Conservation (phyloP, 2,888 invertebrate species). For the Ichneumoninae sp. region DNA sequence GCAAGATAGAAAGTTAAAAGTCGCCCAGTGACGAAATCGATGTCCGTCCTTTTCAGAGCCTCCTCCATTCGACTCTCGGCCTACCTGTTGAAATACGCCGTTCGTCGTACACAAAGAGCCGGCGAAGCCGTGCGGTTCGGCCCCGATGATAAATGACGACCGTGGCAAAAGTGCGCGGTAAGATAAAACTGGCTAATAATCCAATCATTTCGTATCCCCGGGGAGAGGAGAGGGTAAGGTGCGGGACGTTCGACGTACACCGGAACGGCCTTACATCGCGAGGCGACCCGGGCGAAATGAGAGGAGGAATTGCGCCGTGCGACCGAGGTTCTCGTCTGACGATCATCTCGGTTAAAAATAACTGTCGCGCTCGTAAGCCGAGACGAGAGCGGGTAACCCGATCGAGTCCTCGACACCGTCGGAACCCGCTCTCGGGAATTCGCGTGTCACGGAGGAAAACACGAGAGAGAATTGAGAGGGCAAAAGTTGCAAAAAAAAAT, state of each 20-base stretch:
- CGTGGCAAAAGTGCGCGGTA: not conserved
- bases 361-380: slow-evolving; percentile 54
- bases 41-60: not conserved
- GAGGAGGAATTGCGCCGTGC: slow-evolving; percentile 19
- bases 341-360: slow-evolving; percentile 58
- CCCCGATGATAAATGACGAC: slow-evolving; percentile 1
- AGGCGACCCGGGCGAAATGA: slow-evolving; percentile 37
- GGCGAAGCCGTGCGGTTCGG: not conserved
- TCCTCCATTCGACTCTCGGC: slow-evolving; percentile 36
- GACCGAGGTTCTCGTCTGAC: slow-evolving; percentile 12
- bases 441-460: slow-evolving; percentile 41
- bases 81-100: not conserved
- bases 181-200: slow-evolving; percentile 14
- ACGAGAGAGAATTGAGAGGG: slow-evolving; percentile 15
- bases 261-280: slow-evolving; percentile 16
- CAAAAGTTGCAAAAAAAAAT: not conserved
- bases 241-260: slow-evolving; percentile 19
- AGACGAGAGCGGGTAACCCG: slow-evolving; percentile 51
- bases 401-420: slow-evolving; percentile 51
- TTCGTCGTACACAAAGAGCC: not conserved
- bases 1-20: not conserved
- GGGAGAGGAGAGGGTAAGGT: slow-evolving; percentile 10
- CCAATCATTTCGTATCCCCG: slow-evolving; percentile 45
- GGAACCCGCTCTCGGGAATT: slow-evolving; percentile 47
- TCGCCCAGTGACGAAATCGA: not conserved